Evolutionary conservation across 2,113 vertebrate genomes (phyloP).

Genomic region (Hipposideros armiger): DNA sequence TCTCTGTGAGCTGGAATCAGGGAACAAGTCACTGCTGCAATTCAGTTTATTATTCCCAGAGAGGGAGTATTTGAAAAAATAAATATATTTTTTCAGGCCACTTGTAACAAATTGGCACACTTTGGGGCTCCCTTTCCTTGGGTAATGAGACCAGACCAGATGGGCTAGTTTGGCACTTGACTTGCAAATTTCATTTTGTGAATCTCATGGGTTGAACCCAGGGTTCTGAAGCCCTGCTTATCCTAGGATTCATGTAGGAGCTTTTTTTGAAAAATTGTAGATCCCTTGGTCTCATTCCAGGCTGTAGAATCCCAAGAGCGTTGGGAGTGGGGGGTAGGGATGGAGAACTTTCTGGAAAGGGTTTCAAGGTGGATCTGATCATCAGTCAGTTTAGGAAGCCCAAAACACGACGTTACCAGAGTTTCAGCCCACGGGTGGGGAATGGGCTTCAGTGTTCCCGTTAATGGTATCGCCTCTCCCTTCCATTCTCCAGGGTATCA

Average conservation of each 20-base stretch:
- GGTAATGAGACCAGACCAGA: slow-evolving; percentile 37
- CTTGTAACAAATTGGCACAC: slow-evolving; percentile 8
- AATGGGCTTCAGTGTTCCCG: not conserved
- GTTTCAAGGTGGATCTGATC: not conserved
- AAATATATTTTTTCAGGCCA: slow-evolving; percentile 57
- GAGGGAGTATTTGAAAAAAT: slow-evolving; percentile 67
- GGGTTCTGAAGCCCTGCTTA: slow-evolving; percentile 23
- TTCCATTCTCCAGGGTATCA: not conserved
- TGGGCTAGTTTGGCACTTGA: slow-evolving; percentile 24
- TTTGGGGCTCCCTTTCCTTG: slow-evolving; percentile 25
- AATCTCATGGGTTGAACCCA: not conserved
- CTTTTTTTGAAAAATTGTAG: not conserved
- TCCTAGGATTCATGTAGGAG: not conserved
- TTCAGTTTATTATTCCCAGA: slow-evolving; percentile 55
- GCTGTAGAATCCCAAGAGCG: not conserved
- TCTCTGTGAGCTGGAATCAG: not conserved
- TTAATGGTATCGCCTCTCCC: not conserved
- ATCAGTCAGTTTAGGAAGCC: not conserved
- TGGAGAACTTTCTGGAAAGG: not conserved
- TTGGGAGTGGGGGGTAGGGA: not conserved
- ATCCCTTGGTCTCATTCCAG: not conserved
- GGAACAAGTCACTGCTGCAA: not conserved
- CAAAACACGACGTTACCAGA: not conserved
- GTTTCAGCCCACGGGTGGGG: not conserved
- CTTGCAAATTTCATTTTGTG: slow-evolving; percentile 27